phyloP scores from a whole-genome alignment of 2,888 invertebrate species.

The Tubulanus polymorphus region DNA sequence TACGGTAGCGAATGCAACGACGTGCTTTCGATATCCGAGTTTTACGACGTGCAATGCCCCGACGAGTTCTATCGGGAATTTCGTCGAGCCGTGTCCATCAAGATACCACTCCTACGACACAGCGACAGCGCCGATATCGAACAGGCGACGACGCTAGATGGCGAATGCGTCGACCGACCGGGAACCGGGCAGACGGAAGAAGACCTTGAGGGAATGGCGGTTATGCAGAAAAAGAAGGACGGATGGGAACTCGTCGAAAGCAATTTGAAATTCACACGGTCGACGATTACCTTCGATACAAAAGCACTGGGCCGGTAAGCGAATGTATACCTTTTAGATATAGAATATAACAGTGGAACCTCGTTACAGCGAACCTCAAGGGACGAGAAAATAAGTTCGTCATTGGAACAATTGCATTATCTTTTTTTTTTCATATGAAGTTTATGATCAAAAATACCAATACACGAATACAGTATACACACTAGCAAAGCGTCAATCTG shows the following conservation, averaged over 20 bases:
- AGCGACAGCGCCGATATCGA: no score
- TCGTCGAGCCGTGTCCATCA: slow-evolving; percentile 41
- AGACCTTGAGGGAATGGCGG: not conserved
- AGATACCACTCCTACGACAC: slow-evolving; percentile 50
- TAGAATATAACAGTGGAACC: not conserved
- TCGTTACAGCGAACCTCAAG: no score
- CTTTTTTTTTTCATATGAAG: no score
- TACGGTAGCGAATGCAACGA: slow-evolving; percentile 37
- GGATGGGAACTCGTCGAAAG: slow-evolving; percentile 40
- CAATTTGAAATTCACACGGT: slow-evolving; percentile 39
- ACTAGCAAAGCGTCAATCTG: no score
- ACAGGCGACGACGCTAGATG: slow-evolving; percentile 25
- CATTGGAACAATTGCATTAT: no score
- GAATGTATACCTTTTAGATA: not conserved
- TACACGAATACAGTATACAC: no score
- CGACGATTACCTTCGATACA: slow-evolving; percentile 41
- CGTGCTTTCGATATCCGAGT: slow-evolving; percentile 32
- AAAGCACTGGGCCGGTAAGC: slow-evolving; percentile 39
- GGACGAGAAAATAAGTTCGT: not conserved
- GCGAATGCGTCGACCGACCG: no score
- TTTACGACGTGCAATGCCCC: slow-evolving; percentile 30
- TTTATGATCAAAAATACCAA: no score
- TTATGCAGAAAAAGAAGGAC: slow-evolving; percentile 25
- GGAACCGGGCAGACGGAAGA: not conserved
- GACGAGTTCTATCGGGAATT: slow-evolving; percentile 25